Conservation (phyloP, 2,113 vertebrate genomes). For the Salminus brasiliensis region DNA sequence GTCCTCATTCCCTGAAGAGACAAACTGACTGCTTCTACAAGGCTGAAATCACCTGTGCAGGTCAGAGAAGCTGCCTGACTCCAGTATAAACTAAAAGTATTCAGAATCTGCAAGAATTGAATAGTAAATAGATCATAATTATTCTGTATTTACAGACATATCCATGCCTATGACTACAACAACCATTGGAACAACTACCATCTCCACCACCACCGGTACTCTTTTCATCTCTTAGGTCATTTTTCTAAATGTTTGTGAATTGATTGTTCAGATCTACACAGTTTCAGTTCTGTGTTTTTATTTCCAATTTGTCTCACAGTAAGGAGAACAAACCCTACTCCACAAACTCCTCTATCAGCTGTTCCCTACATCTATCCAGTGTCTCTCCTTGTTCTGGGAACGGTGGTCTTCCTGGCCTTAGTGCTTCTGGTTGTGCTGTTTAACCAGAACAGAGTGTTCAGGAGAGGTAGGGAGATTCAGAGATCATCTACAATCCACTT, state of each 20-base stretch:
- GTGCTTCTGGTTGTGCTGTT: conserved; percentile 33
- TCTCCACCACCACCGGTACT: not conserved
- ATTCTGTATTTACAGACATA: not conserved
- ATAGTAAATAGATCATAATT: not conserved
- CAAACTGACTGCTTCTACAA: too few relatives aligned
- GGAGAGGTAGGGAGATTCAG: conserved; percentile 38
- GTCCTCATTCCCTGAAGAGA: too few relatives aligned
- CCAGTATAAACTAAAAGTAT: too few relatives aligned
- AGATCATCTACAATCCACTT: not conserved
- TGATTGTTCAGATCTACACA: too few relatives aligned
- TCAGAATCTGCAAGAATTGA: too few relatives aligned
- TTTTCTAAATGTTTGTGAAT: not conserved
- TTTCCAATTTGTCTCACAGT: not conserved
- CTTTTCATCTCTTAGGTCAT: not conserved
- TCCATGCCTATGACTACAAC: not conserved
- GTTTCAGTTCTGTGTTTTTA: not conserved
- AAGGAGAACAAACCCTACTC: too few relatives aligned
- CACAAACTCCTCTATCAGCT: not conserved
- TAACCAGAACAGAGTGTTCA: conserved; percentile 21
- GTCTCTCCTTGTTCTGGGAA: not conserved
- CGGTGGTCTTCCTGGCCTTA: conserved; percentile 35
- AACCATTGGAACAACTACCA: not conserved
- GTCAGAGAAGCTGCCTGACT: not conserved
- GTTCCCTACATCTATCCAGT: not conserved
- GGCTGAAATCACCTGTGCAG: too few relatives aligned